A percentile compares a stretch with the other conserved stretches of the same genome.
Conservation (phyloP, 2,113 vertebrate genomes). For the Lota lota region DNA sequence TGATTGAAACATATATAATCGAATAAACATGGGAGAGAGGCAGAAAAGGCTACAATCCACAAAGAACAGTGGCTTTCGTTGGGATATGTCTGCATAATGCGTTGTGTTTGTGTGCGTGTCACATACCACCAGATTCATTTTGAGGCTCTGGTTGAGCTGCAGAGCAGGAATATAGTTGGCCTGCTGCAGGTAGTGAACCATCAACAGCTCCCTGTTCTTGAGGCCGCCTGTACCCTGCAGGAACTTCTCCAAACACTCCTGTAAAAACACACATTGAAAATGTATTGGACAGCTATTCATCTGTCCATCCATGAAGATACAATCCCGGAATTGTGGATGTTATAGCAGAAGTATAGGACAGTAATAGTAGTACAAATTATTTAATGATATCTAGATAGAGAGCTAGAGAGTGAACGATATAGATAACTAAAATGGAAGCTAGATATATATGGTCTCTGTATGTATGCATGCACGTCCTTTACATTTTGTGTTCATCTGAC, state of each 20-base stretch:
- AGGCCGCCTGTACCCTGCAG: conserved; percentile 79
- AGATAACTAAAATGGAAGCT: too few relatives aligned
- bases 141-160: conserved; percentile 85
- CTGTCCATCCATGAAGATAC: too few relatives aligned
- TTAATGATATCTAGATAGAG: too few relatives aligned
- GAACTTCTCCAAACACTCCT: conserved; percentile 89
- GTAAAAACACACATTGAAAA: conserved; percentile 10
- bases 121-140: conserved; percentile 78
- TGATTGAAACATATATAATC: neutral
- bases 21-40: neutral
- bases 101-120: conserved; percentile 1
- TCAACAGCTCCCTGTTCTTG: conserved; percentile 85
- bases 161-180: conserved; percentile 89
- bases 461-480: too few relatives aligned
- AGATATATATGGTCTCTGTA: too few relatives aligned
- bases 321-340: too few relatives aligned
- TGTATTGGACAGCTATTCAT: too few relatives aligned
- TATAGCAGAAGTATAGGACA: too few relatives aligned
- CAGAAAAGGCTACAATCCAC: neutral
- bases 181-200: conserved; percentile 88
- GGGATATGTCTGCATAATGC: neutral
- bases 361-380: too few relatives aligned
- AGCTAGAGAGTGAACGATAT: too few relatives aligned
- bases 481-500: too few relatives aligned
- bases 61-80: too few relatives aligned